These are phyloP conservation scores for Hartigia nigra DNA, from an alignment of 2,888 invertebrate species.

Conservation along the genomic window DNA sequence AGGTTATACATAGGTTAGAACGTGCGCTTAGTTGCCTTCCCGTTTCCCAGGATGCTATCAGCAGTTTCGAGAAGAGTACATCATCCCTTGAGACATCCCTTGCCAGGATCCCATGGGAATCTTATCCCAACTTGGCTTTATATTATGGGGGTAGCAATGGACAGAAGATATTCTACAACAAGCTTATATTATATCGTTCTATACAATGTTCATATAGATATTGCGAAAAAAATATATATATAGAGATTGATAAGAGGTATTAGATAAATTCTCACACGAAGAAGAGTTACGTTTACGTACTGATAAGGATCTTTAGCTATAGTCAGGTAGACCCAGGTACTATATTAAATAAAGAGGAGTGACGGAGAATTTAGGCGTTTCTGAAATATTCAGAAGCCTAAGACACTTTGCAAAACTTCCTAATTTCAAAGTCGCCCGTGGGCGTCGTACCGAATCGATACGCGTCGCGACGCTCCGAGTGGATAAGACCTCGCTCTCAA, in stretches of 20 bases:
- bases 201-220: neutral
- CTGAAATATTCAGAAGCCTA: neutral
- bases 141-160: slow-evolving; percentile 25
- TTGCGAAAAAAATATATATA: neutral
- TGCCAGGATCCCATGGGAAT: slow-evolving; percentile 41
- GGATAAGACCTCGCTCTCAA: neutral
- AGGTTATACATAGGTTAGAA: neutral
- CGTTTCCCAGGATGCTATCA: slow-evolving; percentile 44
- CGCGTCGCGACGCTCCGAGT: neutral
- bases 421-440: neutral
- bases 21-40: neutral
- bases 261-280: too few relatives aligned
- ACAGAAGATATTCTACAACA: neutral
- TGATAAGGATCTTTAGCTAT: neutral
- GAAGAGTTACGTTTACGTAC: too few relatives aligned
- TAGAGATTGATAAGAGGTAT: neutral
- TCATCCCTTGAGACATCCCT: slow-evolving; percentile 40
- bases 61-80: slow-evolving; percentile 51
- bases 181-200: neutral
- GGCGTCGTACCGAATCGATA: neutral
- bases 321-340: neutral
- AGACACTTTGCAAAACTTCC: neutral
- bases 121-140: slow-evolving; percentile 49
- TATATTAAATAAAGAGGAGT: neutral
- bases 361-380: neutral